phyloP scores from a whole-genome alignment of 1,140 invertebrate species.

The Amphibalanus amphitrite region DNA sequence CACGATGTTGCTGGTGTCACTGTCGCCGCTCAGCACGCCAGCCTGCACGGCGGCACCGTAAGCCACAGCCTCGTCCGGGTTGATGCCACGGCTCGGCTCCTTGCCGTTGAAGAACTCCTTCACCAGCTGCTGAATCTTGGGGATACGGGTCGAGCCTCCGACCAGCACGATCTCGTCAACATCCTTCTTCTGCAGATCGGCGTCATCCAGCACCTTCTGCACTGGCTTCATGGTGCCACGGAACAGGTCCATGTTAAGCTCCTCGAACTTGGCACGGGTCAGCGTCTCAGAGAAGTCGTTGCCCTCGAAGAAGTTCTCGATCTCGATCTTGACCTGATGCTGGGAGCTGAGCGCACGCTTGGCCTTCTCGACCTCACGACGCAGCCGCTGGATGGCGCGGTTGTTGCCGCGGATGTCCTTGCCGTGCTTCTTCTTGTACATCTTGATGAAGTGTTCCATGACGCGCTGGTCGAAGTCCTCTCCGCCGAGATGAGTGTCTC shows the following conservation, averaged over 20 bases:
- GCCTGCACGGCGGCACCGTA: constrained; percentile 95
- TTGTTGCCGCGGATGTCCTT: constrained; percentile 92
- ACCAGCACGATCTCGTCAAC: constrained; percentile 98
- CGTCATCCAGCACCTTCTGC: constrained; percentile 94
- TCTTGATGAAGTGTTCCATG: constrained; percentile 96
- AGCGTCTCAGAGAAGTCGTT: constrained; percentile 99
- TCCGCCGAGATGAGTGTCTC: no score
- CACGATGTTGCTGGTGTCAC: constrained; percentile 90
- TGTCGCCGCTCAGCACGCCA: constrained; percentile 52
- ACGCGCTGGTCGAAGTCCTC: no score
- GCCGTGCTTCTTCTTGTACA: constrained; percentile 98
- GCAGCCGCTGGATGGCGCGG: constrained; percentile 85
- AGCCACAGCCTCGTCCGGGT: no score
- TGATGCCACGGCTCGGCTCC: no score
- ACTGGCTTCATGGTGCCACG: constrained; percentile 96
- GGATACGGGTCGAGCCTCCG: constrained; percentile 96
- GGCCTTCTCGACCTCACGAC: no score
- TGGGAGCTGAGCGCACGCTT: no score
- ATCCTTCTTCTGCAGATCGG: constrained; percentile 96
- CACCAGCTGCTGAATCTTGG: constrained; percentile 98
- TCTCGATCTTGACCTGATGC: no score
- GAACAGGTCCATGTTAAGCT: no score
- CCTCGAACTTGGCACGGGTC: no score
- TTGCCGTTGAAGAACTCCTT: no score
- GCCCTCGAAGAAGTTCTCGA: constrained; percentile 97